phyloP scores from a whole-genome alignment of 2,888 invertebrate species.

The Andrena camellia region DNA sequence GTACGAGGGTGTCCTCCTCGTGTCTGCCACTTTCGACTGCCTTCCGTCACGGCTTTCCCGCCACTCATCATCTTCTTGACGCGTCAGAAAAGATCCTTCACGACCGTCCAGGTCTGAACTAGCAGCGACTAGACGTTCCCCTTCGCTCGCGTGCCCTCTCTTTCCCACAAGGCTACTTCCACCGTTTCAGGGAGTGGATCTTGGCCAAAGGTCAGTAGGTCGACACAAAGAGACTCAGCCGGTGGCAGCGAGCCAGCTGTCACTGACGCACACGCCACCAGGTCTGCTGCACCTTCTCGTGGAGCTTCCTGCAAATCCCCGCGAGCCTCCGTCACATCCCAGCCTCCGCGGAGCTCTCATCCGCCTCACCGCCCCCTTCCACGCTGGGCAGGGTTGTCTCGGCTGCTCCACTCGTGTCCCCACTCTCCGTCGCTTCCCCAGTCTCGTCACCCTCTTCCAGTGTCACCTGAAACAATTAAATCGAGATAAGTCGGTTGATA shows the following conservation, averaged over 20 bases:
- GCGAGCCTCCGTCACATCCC: conserved; percentile 98
- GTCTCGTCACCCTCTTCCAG: conserved; percentile 91
- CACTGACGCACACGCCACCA: conserved; percentile 94
- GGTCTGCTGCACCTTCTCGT: conserved; percentile 93
- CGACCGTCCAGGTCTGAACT: conserved; percentile 23
- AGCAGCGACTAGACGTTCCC: conserved; percentile 44
- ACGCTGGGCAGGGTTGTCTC: conserved; percentile 82
- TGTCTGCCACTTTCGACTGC: neutral
- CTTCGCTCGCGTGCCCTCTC: neutral
- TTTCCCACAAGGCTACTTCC: conserved; percentile 31
- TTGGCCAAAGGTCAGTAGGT: conserved; percentile 61
- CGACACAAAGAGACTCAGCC: conserved; percentile 62
- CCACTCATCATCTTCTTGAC: neutral
- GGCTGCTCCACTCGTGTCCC: conserved; percentile 86
- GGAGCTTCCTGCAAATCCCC: conserved; percentile 95
- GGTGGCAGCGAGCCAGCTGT: conserved; percentile 69
- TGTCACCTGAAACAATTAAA: conserved; percentile 88
- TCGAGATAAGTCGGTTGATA: neutral
- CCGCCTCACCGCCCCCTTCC: conserved; percentile 86
- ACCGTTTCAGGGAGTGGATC: conserved; percentile 51
- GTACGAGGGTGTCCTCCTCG: conserved; percentile 31
- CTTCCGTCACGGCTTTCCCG: neutral
- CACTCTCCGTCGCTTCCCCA: conserved; percentile 89
- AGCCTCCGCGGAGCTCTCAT: conserved; percentile 84
- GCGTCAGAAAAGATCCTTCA: conserved; percentile 21